phyloP scores from a whole-genome alignment of 2,113 vertebrate species.

The Phrynocephalus versicolor region DNA sequence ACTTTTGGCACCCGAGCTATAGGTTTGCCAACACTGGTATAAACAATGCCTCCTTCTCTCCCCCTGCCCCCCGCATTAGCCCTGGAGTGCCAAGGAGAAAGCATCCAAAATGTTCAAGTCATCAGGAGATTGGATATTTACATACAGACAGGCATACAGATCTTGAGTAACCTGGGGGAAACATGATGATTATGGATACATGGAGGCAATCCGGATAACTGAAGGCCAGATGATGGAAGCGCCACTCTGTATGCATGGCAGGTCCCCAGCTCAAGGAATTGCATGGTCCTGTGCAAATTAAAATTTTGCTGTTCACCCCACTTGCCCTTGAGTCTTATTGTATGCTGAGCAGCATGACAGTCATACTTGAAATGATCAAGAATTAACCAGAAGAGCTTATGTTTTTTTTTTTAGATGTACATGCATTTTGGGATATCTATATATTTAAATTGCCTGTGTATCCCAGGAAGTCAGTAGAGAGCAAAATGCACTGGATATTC shows the following conservation, averaged over 20 bases:
- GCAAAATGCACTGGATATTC: background rate
- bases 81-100: background rate
- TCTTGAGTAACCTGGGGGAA: background rate
- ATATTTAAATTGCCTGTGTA: background rate
- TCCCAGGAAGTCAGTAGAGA: background rate
- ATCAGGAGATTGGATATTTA: conserved; percentile 5
- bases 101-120: background rate
- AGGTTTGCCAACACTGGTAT: too few species aligned
- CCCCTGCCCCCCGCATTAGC: conserved; percentile 19
- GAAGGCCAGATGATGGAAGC: conserved; percentile 5
- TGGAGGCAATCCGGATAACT: background rate
- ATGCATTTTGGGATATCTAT: too few species aligned
- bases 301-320: background rate
- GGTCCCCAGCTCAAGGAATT: background rate
- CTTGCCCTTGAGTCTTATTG: background rate
- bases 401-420: background rate
- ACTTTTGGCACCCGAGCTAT: too few species aligned
- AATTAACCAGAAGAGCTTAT: background rate
- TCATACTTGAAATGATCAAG: background rate
- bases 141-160: conserved; percentile 9
- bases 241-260: background rate
- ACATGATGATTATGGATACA: conserved; percentile 2
- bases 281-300: background rate
- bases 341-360: background rate
- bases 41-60: background rate